These are phyloP conservation scores for Andrena marginata DNA, from an alignment of 2,888 invertebrate species.

Conservation along the genomic window DNA sequence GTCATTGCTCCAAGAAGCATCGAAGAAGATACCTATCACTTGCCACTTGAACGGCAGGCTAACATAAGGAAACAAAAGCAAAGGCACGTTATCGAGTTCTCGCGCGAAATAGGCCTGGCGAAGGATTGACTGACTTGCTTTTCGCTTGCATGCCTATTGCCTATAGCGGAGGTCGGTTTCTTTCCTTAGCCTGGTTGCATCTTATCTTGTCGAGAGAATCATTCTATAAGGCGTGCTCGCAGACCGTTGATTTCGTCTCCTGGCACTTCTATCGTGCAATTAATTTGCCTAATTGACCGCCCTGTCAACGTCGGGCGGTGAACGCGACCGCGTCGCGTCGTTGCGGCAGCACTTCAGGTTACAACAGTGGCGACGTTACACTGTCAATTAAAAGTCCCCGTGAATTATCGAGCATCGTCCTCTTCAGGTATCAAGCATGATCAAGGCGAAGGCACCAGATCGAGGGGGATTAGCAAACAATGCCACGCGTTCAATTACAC, in stretches of 20 bases:
- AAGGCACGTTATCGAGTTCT: background rate
- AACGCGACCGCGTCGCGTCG: slow-evolving; percentile 9
- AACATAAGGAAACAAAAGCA: background rate
- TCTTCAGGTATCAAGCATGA: slow-evolving; percentile 30
- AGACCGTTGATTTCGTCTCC: slow-evolving; percentile 37
- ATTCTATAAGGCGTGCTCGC: slow-evolving; percentile 5
- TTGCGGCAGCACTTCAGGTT: slow-evolving; percentile 43
- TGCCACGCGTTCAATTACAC: background rate
- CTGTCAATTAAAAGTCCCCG: slow-evolving; percentile 55
- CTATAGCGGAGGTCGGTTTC: slow-evolving; percentile 54
- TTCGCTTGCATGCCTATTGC: slow-evolving; percentile 68
- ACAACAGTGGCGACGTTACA: slow-evolving; percentile 34
- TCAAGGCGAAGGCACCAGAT: background rate
- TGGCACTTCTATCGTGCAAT: slow-evolving; percentile 45
- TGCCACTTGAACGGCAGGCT: no score
- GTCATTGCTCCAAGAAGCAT: background rate
- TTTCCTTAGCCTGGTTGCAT: background rate
- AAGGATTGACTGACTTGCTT: slow-evolving; percentile 62
- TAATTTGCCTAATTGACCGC: slow-evolving; percentile 56
- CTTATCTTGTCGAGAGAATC: background rate
- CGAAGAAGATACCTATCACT: no score
- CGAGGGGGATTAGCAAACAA: slow-evolving; percentile 15
- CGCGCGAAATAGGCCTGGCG: background rate
- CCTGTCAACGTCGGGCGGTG: slow-evolving; percentile 37
- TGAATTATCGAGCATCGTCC: slow-evolving; percentile 48